phyloP scores from a whole-genome alignment of 2,797 vertebrate species.

The Sebastes variabilis region DNA sequence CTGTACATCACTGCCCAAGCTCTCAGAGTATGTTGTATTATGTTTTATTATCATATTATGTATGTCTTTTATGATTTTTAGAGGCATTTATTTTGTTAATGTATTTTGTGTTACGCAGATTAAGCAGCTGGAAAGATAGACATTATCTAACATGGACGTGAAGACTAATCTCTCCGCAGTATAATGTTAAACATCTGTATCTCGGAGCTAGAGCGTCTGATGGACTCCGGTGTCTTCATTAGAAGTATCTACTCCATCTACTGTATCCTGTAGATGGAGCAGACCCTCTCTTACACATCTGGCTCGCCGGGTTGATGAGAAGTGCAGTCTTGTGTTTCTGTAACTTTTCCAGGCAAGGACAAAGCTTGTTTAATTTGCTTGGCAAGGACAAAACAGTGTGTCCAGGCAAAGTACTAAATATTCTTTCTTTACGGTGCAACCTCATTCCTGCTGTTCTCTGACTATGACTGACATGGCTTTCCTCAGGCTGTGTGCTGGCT shows the following conservation, averaged over 20 bases:
- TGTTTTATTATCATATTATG: too few species aligned
- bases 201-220: slow-evolving; percentile 16
- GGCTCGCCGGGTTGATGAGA: slow-evolving; percentile 57
- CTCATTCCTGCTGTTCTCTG: slow-evolving; percentile 47
- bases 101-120: slow-evolving; percentile 1
- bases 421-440: slow-evolving; percentile 47
- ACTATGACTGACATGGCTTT: slow-evolving; percentile 65
- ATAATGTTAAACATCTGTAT: slow-evolving; percentile 52
- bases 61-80: neutral
- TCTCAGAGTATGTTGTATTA: neutral
- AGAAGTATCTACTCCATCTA: too few species aligned
- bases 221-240: slow-evolving; percentile 56
- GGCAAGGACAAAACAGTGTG: slow-evolving; percentile 62
- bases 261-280: slow-evolving; percentile 27
- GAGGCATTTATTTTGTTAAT: neutral
- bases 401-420: slow-evolving; percentile 47
- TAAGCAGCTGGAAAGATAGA: neutral
- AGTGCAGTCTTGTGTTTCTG: slow-evolving; percentile 56
- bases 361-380: slow-evolving; percentile 71
- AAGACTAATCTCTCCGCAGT: slow-evolving; percentile 10
- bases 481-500: slow-evolving; percentile 48
- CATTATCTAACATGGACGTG: neutral
- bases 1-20: neutral
- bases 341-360: slow-evolving; percentile 67
- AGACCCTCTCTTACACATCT: slow-evolving; percentile 60